Conservation (phyloP, 2,888 invertebrate species). For the Mythimna ferrago region DNA sequence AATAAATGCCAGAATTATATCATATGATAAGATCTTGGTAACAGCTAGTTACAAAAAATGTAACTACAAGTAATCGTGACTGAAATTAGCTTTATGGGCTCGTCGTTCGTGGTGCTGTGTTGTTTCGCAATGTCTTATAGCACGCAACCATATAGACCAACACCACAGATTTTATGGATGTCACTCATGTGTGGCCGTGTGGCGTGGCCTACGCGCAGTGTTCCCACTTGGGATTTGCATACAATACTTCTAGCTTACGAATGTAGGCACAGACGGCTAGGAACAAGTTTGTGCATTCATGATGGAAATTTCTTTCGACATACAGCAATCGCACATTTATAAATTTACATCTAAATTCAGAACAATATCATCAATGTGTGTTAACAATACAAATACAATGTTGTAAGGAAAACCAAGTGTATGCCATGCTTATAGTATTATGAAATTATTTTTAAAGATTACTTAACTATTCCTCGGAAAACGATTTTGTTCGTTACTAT, state of each 20-base stretch:
- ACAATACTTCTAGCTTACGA: constrained; percentile 69
- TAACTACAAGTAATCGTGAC: constrained; percentile 18
- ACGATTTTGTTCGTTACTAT: background rate
- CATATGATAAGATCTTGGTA: constrained; percentile 14
- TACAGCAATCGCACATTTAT: constrained; percentile 27
- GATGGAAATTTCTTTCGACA: constrained; percentile 46
- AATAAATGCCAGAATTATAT: constrained; percentile 15
- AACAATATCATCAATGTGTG: constrained; percentile 27
- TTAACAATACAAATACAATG: constrained; percentile 22
- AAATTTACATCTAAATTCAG: constrained; percentile 40
- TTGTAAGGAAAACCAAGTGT: constrained; percentile 16
- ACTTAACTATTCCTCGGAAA: background rate
- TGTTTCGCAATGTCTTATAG: constrained; percentile 19
- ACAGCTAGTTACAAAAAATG: constrained; percentile 1
- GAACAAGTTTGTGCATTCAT: constrained; percentile 52
- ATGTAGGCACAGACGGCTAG: constrained; percentile 22
- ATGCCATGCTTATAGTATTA: background rate
- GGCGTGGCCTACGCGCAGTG: constrained; percentile 37
- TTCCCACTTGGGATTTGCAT: constrained; percentile 72
- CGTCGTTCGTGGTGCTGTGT: constrained; percentile 13
- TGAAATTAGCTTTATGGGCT: constrained; percentile 14
- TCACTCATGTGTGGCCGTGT: constrained; percentile 58
- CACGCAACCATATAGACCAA: constrained; percentile 17
- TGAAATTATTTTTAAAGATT: constrained; percentile 26
- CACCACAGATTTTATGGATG: constrained; percentile 55